These are phyloP conservation scores for Ammodytes marinus DNA, from an alignment of 2,113 vertebrate genomes.

Conservation along the genomic window DNA sequence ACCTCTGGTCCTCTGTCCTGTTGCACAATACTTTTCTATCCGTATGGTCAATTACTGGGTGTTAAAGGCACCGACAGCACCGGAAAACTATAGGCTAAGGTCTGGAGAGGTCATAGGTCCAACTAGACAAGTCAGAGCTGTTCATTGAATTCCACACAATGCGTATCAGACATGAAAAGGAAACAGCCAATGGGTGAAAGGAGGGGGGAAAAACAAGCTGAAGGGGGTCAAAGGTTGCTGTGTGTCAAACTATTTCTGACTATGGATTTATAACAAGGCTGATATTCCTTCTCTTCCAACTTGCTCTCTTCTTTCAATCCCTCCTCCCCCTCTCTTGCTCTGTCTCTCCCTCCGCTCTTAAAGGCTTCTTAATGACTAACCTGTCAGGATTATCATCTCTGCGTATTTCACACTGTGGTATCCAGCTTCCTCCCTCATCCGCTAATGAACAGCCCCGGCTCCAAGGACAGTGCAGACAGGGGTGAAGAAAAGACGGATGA, in stretches of 20 bases:
- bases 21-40: background rate
- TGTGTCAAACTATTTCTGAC: constrained; percentile 48
- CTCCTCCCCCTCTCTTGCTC: background rate
- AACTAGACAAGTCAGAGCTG: constrained; percentile 4
- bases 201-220: constrained; percentile 15
- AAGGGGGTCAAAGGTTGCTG: constrained; percentile 51
- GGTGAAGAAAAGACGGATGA: constrained; percentile 70
- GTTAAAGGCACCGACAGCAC: constrained; percentile 21
- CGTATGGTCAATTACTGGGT: constrained; percentile 21
- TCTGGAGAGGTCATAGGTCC: constrained; percentile 40
- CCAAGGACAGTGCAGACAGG: constrained; percentile 74
- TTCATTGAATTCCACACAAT: constrained; percentile 21
- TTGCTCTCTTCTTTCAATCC: constrained; percentile 8
- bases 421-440: constrained; percentile 68
- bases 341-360: constrained; percentile 59
- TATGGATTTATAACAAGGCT: constrained; percentile 53
- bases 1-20: constrained; percentile 11
- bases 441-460: constrained; percentile 71
- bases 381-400: constrained; percentile 80
- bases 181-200: constrained; percentile 6
- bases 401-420: constrained; percentile 69
- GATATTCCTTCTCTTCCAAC: constrained; percentile 4
- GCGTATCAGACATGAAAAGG: constrained; percentile 16
- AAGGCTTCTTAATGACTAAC: constrained; percentile 79
- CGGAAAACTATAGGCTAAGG: constrained; percentile 11